These are phyloP conservation scores for Tetramorium alpestre DNA, from an alignment of 1,140 invertebrate species.

Conservation along the genomic window DNA sequence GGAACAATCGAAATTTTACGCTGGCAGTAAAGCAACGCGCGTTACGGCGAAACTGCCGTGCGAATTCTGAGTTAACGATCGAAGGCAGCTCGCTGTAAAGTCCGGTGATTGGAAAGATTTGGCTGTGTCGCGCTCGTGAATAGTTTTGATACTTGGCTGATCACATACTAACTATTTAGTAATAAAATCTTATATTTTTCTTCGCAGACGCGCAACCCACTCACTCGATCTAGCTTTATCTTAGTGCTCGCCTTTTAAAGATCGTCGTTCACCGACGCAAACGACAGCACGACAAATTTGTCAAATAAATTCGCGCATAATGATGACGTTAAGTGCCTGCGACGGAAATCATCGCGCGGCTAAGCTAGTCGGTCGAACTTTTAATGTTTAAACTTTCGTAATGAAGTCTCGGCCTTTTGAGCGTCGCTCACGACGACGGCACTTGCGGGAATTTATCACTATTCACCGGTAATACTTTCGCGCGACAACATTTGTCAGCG, in stretches of 20 bases:
- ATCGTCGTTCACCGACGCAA: background rate
- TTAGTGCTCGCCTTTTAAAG: background rate
- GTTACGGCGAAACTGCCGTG: background rate
- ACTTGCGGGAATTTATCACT: constrained; percentile 68
- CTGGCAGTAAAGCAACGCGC: background rate
- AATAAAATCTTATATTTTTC: background rate
- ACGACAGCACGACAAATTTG: constrained; percentile 50
- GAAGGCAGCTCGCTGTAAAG: background rate
- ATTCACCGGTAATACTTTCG: constrained; percentile 69
- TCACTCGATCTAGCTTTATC: background rate
- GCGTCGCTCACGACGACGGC: constrained; percentile 6
- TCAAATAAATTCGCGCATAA: constrained; percentile 54
- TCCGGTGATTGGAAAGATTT: background rate
- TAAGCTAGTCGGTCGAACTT: constrained; percentile 59
- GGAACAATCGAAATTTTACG: constrained; percentile 33
- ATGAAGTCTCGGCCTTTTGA: constrained; percentile 71
- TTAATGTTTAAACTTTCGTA: constrained; percentile 75
- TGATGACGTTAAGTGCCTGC: constrained; percentile 16
- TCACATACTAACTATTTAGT: background rate
- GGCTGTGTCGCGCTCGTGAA: background rate
- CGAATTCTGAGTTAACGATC: constrained; percentile 32
- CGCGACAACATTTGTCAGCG: constrained; percentile 65
- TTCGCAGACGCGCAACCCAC: too few relatives aligned
- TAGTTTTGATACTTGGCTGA: background rate
- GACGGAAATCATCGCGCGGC: constrained; percentile 61